Evolutionary conservation across 2,888 invertebrate species (phyloP), one percentile per base, ranked within the genome.

Genomic region (Physocephala rufipes): DNA sequence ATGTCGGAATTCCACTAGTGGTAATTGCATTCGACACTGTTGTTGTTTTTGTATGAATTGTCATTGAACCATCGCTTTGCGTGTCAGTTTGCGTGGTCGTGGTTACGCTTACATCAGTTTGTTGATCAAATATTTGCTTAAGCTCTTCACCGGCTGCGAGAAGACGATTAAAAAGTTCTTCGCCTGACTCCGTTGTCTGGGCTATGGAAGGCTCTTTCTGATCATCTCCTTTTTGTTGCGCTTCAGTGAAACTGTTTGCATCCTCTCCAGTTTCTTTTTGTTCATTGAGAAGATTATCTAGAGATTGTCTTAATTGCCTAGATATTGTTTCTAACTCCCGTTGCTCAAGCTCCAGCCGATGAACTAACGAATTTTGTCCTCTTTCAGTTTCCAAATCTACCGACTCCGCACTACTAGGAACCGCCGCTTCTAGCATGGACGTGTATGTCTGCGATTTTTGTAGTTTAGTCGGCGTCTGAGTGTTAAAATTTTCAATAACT

Each of bases 401-500:
- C n/a, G 2, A 36, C 2, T 51, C n/a, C 26, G 24, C 51, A 21
- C 62, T 62, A 64, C 71, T 70, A 2, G 69, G 73, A 13, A 72
- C 70, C 1, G 74, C 77, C 0, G 81, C 81, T 61, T 83, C 79
- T 64, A 81, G 78, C 71, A 83, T 82, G 26, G 83, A 76, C 63
- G 78, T 83, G 72, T 80, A 83, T 0, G 84, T 84, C 74, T 82
- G 81, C 13, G 82, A 83, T 75, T 80, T 81, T 77, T 83, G 84
- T 16, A 84, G 75, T 70, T 83, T 79, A 19, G 75, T 26, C 69
- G 67, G 81, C 49, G 75, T 79, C 66, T 66, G 74, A 13, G 83
- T 82, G 71, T 85, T 86, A 67, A 85, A 85, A 82, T 86, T 86
- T 79, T 82, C 82, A 75, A 84, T 86, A 36, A 86, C 84, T 76